These are phyloP conservation scores for Excalfactoria chinensis DNA, from an alignment of 2,113 vertebrate genomes.

Conservation along the genomic window DNA sequence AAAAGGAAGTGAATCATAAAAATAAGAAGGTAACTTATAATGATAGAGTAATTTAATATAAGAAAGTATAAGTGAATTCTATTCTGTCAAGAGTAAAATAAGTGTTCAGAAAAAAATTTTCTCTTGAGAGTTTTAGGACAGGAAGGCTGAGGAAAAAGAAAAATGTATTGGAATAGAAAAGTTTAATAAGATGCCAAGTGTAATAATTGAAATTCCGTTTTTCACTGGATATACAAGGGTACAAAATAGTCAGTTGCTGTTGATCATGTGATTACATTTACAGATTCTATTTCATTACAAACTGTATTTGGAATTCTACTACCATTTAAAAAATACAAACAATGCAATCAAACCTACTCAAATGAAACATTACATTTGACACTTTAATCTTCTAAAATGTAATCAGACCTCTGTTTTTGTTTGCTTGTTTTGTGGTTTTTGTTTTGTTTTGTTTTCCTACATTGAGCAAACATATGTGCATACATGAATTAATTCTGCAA, in stretches of 20 bases:
- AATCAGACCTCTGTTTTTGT: background rate
- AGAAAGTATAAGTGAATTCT: constrained; percentile 1
- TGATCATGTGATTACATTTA: constrained; percentile 23
- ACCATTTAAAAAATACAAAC: background rate
- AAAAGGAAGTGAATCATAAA: background rate
- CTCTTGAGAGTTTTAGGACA: background rate
- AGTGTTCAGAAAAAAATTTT: background rate
- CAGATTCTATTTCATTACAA: constrained; percentile 11
- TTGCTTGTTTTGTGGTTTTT: no score
- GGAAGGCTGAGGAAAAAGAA: background rate
- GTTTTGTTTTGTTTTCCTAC: background rate
- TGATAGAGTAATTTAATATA: background rate
- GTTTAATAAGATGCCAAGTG: background rate
- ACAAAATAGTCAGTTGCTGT: background rate
- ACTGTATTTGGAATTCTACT: constrained; percentile 25
- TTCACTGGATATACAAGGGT: background rate
- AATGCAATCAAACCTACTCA: background rate
- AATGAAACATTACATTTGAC: background rate
- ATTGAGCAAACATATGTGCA: accelerated
- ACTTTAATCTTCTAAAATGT: background rate
- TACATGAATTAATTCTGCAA: background rate
- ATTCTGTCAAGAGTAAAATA: background rate
- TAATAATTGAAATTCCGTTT: constrained; percentile 31
- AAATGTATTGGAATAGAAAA: background rate
- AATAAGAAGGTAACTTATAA: background rate